Percentiles rank a stretch among this genome's conserved stretches.
These are phyloP conservation scores for Triplophysa rosa DNA, from an alignment of 2,113 vertebrate species.

Conservation along the genomic window DNA sequence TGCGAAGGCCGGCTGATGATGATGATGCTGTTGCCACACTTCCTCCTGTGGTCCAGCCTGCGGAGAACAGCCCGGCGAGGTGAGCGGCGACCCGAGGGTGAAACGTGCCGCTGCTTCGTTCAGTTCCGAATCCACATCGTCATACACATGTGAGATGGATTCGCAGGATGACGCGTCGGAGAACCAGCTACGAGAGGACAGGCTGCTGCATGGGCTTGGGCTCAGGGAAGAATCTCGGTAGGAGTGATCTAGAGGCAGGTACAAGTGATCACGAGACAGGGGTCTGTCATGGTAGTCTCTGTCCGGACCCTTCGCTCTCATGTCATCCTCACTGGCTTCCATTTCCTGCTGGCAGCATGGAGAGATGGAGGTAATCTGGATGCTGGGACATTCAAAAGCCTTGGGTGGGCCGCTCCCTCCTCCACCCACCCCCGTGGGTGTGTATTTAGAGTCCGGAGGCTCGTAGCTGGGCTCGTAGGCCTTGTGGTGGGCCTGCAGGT, in stretches of 20 bases:
- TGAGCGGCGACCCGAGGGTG: conserved; percentile 89
- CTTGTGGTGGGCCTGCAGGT: conserved; percentile 83
- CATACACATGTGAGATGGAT: conserved; percentile 95
- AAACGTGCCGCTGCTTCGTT: conserved; percentile 95
- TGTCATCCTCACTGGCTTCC: conserved; percentile 82
- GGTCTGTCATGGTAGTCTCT: conserved; percentile 89
- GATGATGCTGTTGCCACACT: conserved; percentile 80
- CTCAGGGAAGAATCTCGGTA: conserved; percentile 94
- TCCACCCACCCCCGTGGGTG: conserved; percentile 63
- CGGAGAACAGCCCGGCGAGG: conserved; percentile 90
- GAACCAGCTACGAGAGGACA: conserved; percentile 96
- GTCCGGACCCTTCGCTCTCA: conserved; percentile 85
- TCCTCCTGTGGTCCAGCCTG: conserved; percentile 79
- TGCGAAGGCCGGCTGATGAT: conserved; percentile 82
- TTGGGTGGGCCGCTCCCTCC: conserved; percentile 80
- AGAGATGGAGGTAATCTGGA: conserved; percentile 98
- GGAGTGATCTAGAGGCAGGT: conserved; percentile 93
- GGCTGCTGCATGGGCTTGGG: conserved; percentile 95
- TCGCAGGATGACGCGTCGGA: conserved; percentile 98
- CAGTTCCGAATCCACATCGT: conserved; percentile 95
- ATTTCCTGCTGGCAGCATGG: conserved; percentile 96
- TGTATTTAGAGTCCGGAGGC: conserved; percentile 83
- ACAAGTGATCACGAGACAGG: conserved; percentile 91
- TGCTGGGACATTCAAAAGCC: conserved; percentile 96
- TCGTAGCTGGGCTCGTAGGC: conserved; percentile 80